Base-by-base conservation (phyloP, 2,797 vertebrate genomes). In the Hydrophis major region DNA sequence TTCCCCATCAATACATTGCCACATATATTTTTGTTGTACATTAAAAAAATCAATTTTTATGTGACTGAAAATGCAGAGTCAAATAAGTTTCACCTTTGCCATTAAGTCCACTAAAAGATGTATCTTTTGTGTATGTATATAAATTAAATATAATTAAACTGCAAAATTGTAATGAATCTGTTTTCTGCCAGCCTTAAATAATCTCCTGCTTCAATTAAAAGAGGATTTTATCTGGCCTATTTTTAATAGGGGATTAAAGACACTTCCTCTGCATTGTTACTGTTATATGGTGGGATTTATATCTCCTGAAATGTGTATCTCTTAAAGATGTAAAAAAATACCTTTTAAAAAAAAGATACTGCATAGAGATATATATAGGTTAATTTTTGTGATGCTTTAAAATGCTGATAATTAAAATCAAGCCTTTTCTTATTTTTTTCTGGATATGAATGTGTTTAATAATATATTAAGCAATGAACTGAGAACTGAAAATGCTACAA, bases 201-300 rank as follows among this genome's bases (percentile, higher is more conserved):
- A 97, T 97, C 97, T 94, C 93, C 93, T 94, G 96, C 96, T 96
- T 96, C 96, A 95, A 94, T 95, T 95, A 92, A 97, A 98, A 98
- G 97, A 98, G 98, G 98, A 98, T 98, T 98, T 97, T 50, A 92
- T 97, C 89, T 96, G 96, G 94, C 97, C 97, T 97, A 97, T 97
- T 98, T 98, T 96, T 96, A 97, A 96, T 94, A 90, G 87, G 96
- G 97, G 97, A 98, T 98, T 98, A 97, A 96, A 96, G 97, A 95
- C 96, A 96, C 91, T 96, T 96, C 95, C 92, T 89, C 61, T 94
- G 59, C 94, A 96, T 96, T 3, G 6, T 87, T 92, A 88, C 93
- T 94, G 95, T 96, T 95, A 96, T 90, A 92, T 93, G 89, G 89
- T 56, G n/a, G 91, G 91, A 94, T 95, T 89, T 88, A 96, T 96